phyloP scores from a whole-genome alignment of 2,797 vertebrate genomes.

The Clarias platycephalus region DNA sequence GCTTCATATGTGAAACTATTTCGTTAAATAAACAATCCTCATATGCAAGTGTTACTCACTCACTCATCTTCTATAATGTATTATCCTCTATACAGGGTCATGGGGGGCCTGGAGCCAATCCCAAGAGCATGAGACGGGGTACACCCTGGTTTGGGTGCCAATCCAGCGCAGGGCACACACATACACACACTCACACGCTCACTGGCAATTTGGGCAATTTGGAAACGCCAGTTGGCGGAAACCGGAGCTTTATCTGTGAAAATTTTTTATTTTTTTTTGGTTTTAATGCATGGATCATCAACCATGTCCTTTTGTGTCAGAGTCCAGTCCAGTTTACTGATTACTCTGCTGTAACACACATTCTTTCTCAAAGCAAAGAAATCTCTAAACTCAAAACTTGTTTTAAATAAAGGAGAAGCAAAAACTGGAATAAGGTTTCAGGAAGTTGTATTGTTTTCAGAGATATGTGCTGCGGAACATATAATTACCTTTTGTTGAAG shows the following conservation, averaged over 20 bases:
- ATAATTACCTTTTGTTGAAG: background rate
- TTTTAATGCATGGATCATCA: background rate
- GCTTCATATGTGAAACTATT: background rate
- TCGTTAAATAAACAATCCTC: background rate
- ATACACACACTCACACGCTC: too few species aligned
- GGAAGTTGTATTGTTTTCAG: background rate
- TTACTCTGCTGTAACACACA: background rate
- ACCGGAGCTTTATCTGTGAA: background rate
- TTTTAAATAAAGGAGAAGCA: background rate
- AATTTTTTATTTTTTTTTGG: background rate
- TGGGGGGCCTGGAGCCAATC: too few species aligned
- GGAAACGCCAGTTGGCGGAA: too few species aligned
- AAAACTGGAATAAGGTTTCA: constrained; percentile 14
- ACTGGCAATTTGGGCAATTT: too few species aligned
- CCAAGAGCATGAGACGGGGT: too few species aligned
- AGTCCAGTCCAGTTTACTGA: constrained; percentile 10
- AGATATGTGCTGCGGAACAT: constrained; percentile 15
- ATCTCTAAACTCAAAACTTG: background rate
- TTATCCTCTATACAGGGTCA: too few species aligned
- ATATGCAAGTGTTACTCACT: background rate
- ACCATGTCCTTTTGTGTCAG: background rate
- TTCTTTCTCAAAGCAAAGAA: background rate
- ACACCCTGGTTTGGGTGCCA: too few species aligned
- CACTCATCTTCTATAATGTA: too few species aligned
- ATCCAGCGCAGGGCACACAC: too few species aligned